Evolutionary conservation across 1,140 invertebrate genomes (phyloP), one percentile per base, ranked within the genome.

Genomic region (Drosophila kurseongensis): DNA sequence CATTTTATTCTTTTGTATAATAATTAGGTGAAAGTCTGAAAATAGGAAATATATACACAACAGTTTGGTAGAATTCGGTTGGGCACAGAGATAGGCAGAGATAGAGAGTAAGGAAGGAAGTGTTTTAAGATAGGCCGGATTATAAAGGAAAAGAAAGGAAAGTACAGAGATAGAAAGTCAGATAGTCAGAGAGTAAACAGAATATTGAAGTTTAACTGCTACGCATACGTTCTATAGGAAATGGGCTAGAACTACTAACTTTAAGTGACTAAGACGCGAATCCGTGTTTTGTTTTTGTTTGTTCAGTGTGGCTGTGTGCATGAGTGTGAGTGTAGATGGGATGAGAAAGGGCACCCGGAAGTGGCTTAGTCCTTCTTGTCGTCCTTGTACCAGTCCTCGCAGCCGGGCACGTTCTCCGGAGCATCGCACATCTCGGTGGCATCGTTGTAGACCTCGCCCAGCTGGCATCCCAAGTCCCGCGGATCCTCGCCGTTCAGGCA

Each of bases 391-490:
- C 96, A 97, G 86, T 97, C 96, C 94, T 97, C 96, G 90, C 96
- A 98, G 94, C 96, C 97, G 65, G 95, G 94, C 52, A 98, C 97
- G 85, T 97, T 97, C 92, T 98, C 97, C 29, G 97, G 96, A 4
- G 95, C 95, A 80, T 97, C 97, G 91, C 97, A 98, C 84, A 95
- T 95, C 91, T 97, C 95, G 6, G 94, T 94, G 55, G 95, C 95
- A 66, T 97, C 96, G 90, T 97, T 97, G 94, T 97, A 98, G 13
- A 97, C 97, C 77, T 97, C 96, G 40, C 97, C 97, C 27, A 95
- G 94, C 83, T 95, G 95, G 93, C 97, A 98, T 18, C 96, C 96
- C 58, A 97, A 94, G 92, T 97, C 96, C 69, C 97, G 94, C 2
- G 97, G 97, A 60, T 96, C 97, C 16, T 96, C 94, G 7, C 96